Evolutionary conservation across 2,113 vertebrate species (phyloP).

Genomic region (Passer montanus): DNA sequence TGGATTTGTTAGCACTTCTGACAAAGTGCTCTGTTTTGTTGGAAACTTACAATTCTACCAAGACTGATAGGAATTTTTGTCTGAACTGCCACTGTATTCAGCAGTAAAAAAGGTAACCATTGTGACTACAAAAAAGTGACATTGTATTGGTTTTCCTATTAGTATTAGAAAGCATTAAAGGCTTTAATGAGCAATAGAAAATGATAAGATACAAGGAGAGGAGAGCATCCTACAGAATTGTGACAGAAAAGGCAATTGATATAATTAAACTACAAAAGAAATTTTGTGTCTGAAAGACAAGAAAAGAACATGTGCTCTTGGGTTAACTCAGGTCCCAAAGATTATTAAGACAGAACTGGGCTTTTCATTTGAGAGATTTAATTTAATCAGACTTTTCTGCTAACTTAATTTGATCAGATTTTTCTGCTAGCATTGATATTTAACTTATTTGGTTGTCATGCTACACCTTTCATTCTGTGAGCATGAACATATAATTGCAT

Average conservation of each 20-base stretch:
- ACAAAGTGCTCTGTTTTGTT: background rate
- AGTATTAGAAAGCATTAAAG: background rate
- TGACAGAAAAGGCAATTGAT: background rate
- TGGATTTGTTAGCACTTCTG: background rate
- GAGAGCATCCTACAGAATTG: background rate
- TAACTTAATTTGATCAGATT: background rate
- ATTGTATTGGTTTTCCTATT: background rate
- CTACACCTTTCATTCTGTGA: background rate
- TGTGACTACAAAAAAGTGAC: background rate
- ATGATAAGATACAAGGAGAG: background rate
- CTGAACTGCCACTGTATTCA: background rate
- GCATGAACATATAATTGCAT: background rate
- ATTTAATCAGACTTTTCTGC: background rate
- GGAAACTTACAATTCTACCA: background rate
- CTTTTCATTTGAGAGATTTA: background rate
- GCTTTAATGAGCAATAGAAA: background rate
- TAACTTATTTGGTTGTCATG: background rate
- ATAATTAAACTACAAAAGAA: background rate
- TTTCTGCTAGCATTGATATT: background rate
- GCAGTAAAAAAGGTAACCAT: background rate
- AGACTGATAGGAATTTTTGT: background rate
- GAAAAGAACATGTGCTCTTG: background rate
- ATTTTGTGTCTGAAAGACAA: background rate
- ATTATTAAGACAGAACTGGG: background rate
- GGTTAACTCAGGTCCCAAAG: background rate